phyloP scores from a whole-genome alignment of 1,140 invertebrate genomes.

The Eumeta japonica region DNA sequence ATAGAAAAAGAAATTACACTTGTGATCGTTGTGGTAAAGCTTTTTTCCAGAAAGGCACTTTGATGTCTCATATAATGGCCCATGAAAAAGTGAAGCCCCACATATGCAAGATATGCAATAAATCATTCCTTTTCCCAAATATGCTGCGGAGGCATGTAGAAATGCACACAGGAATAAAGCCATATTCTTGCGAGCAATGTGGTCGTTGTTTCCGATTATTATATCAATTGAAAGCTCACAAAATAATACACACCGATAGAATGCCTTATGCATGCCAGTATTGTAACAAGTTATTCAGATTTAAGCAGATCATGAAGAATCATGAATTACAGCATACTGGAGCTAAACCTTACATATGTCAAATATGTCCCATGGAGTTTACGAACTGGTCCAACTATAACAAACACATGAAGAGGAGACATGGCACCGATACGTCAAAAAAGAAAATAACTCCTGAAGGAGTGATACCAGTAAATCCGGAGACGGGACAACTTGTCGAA shows the following conservation, averaged over 20 bases:
- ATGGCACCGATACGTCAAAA: constrained; percentile 52
- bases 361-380: constrained; percentile 65
- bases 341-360: constrained; percentile 60
- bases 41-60: constrained; percentile 32
- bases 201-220: constrained; percentile 67
- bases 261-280: constrained; percentile 75
- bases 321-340: constrained; percentile 67
- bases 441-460: constrained; percentile 36
- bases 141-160: constrained; percentile 57
- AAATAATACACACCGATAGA: constrained; percentile 76
- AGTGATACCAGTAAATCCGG: constrained; percentile 34
- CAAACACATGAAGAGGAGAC: constrained; percentile 71
- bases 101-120: constrained; percentile 38
- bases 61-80: constrained; percentile 30
- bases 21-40: constrained; percentile 42
- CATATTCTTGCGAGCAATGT: constrained; percentile 72
- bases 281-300: constrained; percentile 70
- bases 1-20: constrained; percentile 31
- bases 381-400: constrained; percentile 76
- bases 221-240: constrained; percentile 32
- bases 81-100: constrained; percentile 33
- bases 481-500: constrained; percentile 28
- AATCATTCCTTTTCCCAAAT: constrained; percentile 28
- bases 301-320: constrained; percentile 67
- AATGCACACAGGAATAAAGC: constrained; percentile 69